phyloP scores from a whole-genome alignment of 2,797 vertebrate genomes.

The Lepus oiostolus region DNA sequence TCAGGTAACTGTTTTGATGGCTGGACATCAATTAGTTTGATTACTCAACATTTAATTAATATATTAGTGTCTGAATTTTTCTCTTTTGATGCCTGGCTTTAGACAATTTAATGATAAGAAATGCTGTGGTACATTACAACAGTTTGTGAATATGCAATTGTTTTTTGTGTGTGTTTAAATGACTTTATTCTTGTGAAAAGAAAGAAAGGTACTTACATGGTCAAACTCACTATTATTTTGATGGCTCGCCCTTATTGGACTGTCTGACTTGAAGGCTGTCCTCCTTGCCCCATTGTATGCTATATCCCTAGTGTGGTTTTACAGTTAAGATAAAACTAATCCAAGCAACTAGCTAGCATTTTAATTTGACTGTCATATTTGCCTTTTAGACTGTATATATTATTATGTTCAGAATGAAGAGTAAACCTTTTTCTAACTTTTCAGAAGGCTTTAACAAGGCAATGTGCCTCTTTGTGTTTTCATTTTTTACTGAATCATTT shows the following conservation, averaged over 20 bases:
- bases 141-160: background rate
- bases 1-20: background rate
- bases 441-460: background rate
- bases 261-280: background rate
- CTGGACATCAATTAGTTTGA: background rate
- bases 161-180: background rate
- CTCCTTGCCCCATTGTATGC: background rate
- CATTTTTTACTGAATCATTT: background rate
- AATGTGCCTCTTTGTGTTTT: background rate
- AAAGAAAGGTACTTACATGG: background rate
- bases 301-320: background rate
- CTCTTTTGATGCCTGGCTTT: too few species aligned
- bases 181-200: background rate
- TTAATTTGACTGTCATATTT: background rate
- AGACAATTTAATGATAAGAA: background rate
- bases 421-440: background rate
- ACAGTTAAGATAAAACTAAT: background rate
- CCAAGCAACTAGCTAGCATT: background rate
- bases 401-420: background rate
- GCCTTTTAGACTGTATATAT: background rate
- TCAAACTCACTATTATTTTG: background rate
- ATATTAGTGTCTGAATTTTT: background rate
- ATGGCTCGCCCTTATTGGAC: background rate
- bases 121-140: background rate
- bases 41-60: background rate